A percentile compares a stretch with the other conserved stretches of the same genome.
Conservation (phyloP, 2,888 invertebrate species). For the Pardosa pseudoannulata region DNA sequence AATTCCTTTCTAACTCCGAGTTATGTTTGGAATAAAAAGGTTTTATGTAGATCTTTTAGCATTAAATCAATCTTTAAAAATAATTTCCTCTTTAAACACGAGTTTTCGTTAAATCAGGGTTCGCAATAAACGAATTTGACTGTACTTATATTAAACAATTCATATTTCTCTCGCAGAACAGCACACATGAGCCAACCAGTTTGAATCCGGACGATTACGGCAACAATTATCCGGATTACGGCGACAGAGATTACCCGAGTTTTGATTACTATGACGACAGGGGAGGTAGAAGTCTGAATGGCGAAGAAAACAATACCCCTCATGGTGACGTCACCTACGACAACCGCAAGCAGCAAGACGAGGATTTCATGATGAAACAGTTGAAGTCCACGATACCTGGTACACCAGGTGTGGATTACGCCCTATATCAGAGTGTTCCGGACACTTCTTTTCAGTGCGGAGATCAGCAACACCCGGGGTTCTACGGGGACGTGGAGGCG, state of each 20-base stretch:
- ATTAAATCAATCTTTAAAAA: no score
- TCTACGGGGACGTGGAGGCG: conserved; percentile 74
- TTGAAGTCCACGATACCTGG: conserved; percentile 80
- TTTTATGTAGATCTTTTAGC: no score
- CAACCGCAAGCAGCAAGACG: neutral
- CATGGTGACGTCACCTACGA: neutral
- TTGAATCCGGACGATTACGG: conserved; percentile 21
- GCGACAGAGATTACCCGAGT: conserved; percentile 37
- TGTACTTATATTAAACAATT: no score
- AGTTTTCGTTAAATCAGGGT: no score
- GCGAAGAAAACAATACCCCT: neutral
- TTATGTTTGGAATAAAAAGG: no score
- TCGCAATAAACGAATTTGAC: no score
- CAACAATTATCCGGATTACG: conserved; percentile 34
- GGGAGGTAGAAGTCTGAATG: neutral
- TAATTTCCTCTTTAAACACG: no score
- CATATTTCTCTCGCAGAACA: no score
- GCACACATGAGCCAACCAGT: neutral
- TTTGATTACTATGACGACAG: conserved; percentile 33
- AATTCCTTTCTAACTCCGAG: no score
- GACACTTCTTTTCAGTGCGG: conserved; percentile 72
- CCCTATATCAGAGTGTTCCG: conserved; percentile 79
- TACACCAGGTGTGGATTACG: conserved; percentile 83
- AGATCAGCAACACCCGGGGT: conserved; percentile 72
- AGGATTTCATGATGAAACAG: conserved; percentile 30